These are phyloP conservation scores for Sinocyclocheilus anophthalmus DNA, from an alignment of 2,113 vertebrate species.

Conservation along the genomic window DNA sequence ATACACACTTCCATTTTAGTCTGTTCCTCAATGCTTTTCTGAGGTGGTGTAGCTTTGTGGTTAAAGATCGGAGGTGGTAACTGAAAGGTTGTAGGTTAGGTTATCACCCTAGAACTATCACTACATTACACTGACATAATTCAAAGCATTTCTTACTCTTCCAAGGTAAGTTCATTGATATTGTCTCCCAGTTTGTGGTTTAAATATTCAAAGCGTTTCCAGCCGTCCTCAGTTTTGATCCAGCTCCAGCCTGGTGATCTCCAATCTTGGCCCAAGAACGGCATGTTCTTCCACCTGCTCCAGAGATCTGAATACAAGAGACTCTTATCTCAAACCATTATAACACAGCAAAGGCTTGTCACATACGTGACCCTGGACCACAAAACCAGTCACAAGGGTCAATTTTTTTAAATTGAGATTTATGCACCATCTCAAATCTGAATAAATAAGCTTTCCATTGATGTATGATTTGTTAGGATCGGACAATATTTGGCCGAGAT, in stretches of 20 bases:
- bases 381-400: no score
- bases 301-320: neutral
- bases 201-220: conserved; percentile 87
- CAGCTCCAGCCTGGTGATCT: conserved; percentile 96
- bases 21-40: neutral
- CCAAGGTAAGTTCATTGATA: conserved; percentile 67
- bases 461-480: no score
- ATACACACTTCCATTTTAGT: conserved; percentile 21
- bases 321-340: neutral
- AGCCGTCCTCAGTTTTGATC: conserved; percentile 94
- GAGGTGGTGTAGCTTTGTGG: neutral
- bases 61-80: neutral
- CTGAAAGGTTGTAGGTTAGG: neutral
- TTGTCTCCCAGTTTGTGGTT: conserved; percentile 73
- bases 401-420: no score
- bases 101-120: no score
- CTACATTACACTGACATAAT: neutral
- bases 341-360: neutral
- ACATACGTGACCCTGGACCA: no score
- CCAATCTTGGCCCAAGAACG: conserved; percentile 98
- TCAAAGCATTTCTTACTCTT: conserved; percentile 67
- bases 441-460: no score
- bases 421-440: no score
- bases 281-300: conserved; percentile 79
- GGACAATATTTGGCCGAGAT: no score